Conservation (phyloP, 2,113 vertebrate genomes). For the Nannobrachium achirus region DNA sequence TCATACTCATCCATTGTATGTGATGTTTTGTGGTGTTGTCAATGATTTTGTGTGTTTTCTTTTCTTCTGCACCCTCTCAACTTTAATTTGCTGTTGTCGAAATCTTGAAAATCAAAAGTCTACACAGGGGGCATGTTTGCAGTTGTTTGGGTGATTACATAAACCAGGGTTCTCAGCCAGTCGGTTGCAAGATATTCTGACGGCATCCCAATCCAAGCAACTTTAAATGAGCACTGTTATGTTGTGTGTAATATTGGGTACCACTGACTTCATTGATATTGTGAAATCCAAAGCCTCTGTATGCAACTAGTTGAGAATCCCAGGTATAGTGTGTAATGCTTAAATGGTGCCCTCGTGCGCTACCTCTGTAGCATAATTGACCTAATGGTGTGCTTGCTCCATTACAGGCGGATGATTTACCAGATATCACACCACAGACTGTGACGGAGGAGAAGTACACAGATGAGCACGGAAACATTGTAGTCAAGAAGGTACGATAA, state of each 20-base stretch:
- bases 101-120: neutral
- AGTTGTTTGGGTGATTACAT: neutral
- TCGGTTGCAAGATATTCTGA: no score
- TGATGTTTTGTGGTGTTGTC: neutral
- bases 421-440: constrained; percentile 87
- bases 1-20: neutral
- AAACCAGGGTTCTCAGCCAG: neutral
- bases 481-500: constrained; percentile 89
- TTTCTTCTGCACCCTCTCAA: neutral
- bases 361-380: neutral
- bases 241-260: no score
- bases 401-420: constrained; percentile 88
- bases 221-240: no score
- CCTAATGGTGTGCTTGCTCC: constrained; percentile 17
- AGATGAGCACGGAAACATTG: constrained; percentile 91
- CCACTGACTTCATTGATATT: neutral
- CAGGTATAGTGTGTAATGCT: neutral
- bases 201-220: no score
- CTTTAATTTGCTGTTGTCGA: neutral
- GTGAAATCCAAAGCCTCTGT: neutral
- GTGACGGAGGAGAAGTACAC: constrained; percentile 93
- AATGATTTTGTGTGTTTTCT: neutral
- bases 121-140: neutral
- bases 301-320: neutral
- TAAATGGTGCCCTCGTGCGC: neutral